Conservation (phyloP, 2,113 vertebrate genomes). For the Speoplatyrhinus poulsoni region DNA sequence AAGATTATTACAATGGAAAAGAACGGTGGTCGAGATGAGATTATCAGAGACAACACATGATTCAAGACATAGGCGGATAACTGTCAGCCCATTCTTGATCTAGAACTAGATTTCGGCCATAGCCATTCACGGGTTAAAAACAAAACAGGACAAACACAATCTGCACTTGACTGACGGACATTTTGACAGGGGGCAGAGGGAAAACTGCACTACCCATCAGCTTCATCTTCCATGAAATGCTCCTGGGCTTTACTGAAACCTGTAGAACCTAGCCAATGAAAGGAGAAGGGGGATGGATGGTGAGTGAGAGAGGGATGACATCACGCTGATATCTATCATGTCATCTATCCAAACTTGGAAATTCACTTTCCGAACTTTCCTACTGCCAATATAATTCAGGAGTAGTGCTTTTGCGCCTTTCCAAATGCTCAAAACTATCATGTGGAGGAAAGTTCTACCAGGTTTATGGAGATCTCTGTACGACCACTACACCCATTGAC, state of each 20-base stretch:
- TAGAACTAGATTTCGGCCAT: constrained; percentile 57
- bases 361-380: neutral
- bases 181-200: constrained; percentile 17
- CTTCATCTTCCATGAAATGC: constrained; percentile 67
- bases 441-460: no score
- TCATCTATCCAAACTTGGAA: neutral
- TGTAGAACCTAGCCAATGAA: constrained; percentile 62
- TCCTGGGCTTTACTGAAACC: constrained; percentile 61
- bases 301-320: neutral
- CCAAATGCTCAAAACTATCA: no score
- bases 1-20: constrained; percentile 24
- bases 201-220: constrained; percentile 49
- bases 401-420: neutral
- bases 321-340: neutral
- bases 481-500: no score
- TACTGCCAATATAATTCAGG: neutral
- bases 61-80: constrained; percentile 13
- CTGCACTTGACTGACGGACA: constrained; percentile 1
- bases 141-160: neutral
- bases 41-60: constrained; percentile 5
- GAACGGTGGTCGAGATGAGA: constrained; percentile 32
- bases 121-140: constrained; percentile 32
- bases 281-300: constrained; percentile 35
- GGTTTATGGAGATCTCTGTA: no score
- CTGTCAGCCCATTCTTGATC: constrained; percentile 33